These are phyloP conservation scores for Cassiopea xamachana DNA, from an alignment of 30 jellyfish, hydroid and myxozoan genomes.

Conservation along the genomic window DNA sequence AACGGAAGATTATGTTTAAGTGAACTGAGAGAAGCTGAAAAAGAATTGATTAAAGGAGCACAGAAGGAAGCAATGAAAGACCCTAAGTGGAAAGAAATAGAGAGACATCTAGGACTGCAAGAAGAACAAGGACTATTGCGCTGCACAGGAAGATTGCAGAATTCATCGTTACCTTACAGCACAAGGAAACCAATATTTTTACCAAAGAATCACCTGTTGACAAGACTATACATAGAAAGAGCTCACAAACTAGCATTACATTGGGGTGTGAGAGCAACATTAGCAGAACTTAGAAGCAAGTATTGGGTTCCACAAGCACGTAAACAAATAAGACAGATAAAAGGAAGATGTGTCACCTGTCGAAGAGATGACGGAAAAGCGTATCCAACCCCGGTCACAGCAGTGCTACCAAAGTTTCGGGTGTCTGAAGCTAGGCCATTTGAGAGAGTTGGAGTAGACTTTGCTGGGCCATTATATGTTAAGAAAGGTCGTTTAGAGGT, in stretches of 20 bases:
- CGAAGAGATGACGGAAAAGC: slow-evolving; percentile 5
- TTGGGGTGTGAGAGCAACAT: slow-evolving; percentile 33
- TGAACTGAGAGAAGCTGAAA: no score
- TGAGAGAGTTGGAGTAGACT: slow-evolving; percentile 49
- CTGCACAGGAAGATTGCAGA: slow-evolving; percentile 12
- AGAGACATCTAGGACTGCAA: no score
- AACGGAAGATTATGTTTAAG: no score
- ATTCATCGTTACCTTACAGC: background rate
- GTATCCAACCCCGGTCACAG: slow-evolving; percentile 2
- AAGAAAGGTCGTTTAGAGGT: background rate
- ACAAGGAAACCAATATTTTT: slow-evolving; percentile 14
- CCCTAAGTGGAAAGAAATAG: no score
- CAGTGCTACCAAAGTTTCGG: slow-evolving; percentile 34
- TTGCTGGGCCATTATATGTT: slow-evolving; percentile 37
- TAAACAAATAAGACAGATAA: slow-evolving; percentile 13
- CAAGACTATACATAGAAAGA: slow-evolving; percentile 11
- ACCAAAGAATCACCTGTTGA: slow-evolving; percentile 22
- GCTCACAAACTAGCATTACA: slow-evolving; percentile 12
- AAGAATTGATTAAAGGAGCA: no score
- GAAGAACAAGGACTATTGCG: no score
- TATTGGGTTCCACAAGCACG: slow-evolving; percentile 70
- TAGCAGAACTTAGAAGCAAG: slow-evolving; percentile 38
- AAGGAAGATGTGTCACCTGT: slow-evolving; percentile 16
- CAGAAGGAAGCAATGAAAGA: no score
- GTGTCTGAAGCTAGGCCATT: slow-evolving; percentile 38